phyloP scores from a whole-genome alignment of 23 tunicate species.

The Aplidium turbinatum region DNA sequence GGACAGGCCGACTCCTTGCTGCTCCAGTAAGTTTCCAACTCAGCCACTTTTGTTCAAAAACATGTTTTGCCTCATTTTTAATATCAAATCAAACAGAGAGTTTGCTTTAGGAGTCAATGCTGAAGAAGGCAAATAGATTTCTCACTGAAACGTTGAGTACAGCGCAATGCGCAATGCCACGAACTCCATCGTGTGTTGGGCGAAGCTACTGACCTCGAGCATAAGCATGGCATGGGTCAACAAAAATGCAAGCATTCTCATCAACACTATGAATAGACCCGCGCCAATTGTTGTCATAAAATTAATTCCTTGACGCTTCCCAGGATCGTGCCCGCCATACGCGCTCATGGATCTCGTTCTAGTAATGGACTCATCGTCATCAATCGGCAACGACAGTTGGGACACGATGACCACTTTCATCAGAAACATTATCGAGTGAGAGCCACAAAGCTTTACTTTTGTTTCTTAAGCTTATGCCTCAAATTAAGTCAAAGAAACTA shows the following conservation, averaged over 20 bases:
- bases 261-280: too few relatives aligned
- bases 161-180: too few relatives aligned
- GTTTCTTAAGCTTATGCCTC: background rate
- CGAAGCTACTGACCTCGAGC: too few relatives aligned
- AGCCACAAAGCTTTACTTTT: background rate
- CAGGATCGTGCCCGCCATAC: slow-evolving; percentile 20
- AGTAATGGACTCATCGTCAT: slow-evolving; percentile 21
- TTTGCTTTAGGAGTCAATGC: too few relatives aligned
- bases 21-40: slow-evolving; percentile 32
- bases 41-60: too few relatives aligned
- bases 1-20: slow-evolving; percentile 33
- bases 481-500: too few relatives aligned
- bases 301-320: background rate
- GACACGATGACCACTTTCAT: background rate
- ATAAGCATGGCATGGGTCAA: too few relatives aligned
- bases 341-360: slow-evolving; percentile 26
- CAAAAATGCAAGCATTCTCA: too few relatives aligned
- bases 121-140: too few relatives aligned
- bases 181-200: too few relatives aligned
- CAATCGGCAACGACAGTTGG: slow-evolving; percentile 4
- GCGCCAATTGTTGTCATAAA: background rate
- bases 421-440: slow-evolving; percentile 14
- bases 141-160: too few relatives aligned
- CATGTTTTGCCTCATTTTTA: background rate
- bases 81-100: too few relatives aligned